Evolutionary conservation across 2,888 invertebrate species (phyloP), one percentile per base, ranked within the genome.

Genomic region (Limnephilus auricula): DNA sequence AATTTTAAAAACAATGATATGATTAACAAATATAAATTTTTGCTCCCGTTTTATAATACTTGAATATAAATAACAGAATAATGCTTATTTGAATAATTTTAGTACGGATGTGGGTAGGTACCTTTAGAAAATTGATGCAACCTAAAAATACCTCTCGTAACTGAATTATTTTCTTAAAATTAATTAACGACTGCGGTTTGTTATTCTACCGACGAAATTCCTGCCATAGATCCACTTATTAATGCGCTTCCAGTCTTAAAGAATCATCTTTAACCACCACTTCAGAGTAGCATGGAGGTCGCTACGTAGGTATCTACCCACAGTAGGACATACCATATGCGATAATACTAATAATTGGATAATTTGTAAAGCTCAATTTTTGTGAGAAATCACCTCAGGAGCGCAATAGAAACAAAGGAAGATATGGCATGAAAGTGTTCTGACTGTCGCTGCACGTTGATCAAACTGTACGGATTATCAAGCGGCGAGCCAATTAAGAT

Each of bases 161-260:
- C 32, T 32, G 80, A 65, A 65, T 50, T 65, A 65, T 65, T 65
- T 65, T 65, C 65, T n/a, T 65, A 65, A 50, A 65, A 65, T 65
- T 65, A 65, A 65, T 65, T 65, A 65, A 65, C 25, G 65, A 65
- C 65, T 65, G 65, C 65, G 65, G 65, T 65, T 65, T 85, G 84
- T 85, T 85, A 85, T 85, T 85, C n/a, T 85, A 40, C 84, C 37
- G 30, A 40, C 13, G 37, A 45, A 85, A 85, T 30, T 85, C 84
- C 84, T 85, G 84, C 37, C 45, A 37, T 40, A 65, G 65, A 65
- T 40, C 84, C 84, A 40, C 40, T 34, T 40, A 85, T 85, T 85
- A 85, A 85, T 40, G 84, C 84, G 82, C 32, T 82, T 37, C 34
- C 31, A 37, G 34, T 32, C 34, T 82, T 34, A 82, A 82, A 82